A percentile compares a stretch with the other conserved stretches of the same genome.
Evolutionary conservation across 1,140 invertebrate genomes (phyloP).

Genomic region (Coboldia fuscipes): DNA sequence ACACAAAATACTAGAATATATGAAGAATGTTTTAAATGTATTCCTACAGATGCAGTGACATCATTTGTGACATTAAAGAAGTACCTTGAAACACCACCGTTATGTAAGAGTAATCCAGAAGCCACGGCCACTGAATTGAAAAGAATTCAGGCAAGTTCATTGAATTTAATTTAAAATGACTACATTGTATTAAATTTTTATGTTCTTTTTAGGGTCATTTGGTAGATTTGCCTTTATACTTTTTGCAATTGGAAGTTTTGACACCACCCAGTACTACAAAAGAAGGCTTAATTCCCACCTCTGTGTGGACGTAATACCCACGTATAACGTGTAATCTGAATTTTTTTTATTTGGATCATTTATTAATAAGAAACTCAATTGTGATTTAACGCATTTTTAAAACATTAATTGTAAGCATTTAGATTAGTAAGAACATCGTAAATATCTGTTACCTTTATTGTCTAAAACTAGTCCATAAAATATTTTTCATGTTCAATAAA

Average conservation of each 20-base stretch:
- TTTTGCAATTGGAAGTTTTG: constrained; percentile 62
- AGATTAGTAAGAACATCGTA: too few species aligned
- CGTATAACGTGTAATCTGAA: too few species aligned
- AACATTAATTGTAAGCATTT: too few species aligned
- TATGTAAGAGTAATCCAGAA: constrained; percentile 44
- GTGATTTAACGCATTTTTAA: too few species aligned
- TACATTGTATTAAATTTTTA: neutral
- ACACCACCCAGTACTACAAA: constrained; percentile 57
- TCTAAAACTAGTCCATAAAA: too few species aligned
- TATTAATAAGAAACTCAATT: too few species aligned
- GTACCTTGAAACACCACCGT: constrained; percentile 38
- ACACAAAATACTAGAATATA: constrained; percentile 63
- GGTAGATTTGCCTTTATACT: constrained; percentile 67
- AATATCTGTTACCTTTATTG: too few species aligned
- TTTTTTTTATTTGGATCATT: too few species aligned
- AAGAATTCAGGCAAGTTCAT: constrained; percentile 36
- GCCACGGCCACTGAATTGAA: constrained; percentile 43
- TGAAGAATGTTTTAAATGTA: constrained; percentile 70
- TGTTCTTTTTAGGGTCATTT: constrained; percentile 45
- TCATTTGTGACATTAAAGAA: constrained; percentile 49
- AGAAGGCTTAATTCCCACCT: constrained; percentile 63
- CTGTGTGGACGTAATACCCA: constrained; percentile 47
- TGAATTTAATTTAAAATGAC: neutral
- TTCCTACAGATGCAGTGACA: constrained; percentile 59
- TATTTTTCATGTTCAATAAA: too few species aligned